Evolutionary conservation across 2,797 vertebrate genomes (phyloP), one percentile per base, ranked within the genome.

Genomic region (Bradypodion ventrale): DNA sequence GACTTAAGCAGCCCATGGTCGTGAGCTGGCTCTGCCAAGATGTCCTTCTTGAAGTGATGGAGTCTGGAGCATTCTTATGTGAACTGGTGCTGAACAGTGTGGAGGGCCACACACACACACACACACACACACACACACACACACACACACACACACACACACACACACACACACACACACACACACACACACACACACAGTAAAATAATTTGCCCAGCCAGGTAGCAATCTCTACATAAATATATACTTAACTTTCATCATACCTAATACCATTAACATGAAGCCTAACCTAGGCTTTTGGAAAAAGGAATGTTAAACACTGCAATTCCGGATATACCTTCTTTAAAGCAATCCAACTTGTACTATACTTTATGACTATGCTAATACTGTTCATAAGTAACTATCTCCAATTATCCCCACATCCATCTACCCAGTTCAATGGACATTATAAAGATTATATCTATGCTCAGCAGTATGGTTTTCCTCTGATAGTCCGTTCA

Each of bases 391-490:
- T 75, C 32, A 52, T 84, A 88, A 79, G 69, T 62, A 91, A 76
- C n/a, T 87, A n/a, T 44, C 37, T 40, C 77, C 12, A 69, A 65
- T 91, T 40, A 42, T 74, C 85, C 90, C 88, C 86, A 80, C 75
- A 69, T 76, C 49, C 65, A 75, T 90, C 87, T 7, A 49, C 73
- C 63, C 77, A 29, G 42, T 80, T 88, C 78, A 87, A 15, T 83
- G 88, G 87, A 40, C 75, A 65, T 90, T 94, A 89, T 93, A 92
- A 90, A 94, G 94, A 94, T 94, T 93, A 93, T 90, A 94, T 93
- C 87, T 73, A 32, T 78, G 91, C 87, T 94, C 88, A 93, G 87
- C 90, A 91, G 82, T 87, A 85, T 19, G 78, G 88, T 92, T 90
- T 92, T 82, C 88, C 80, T 92, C 81, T 81, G 86, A 91, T 92